Percentiles rank a stretch among this genome's conserved stretches.
These are phyloP conservation scores for Climacteris rufus DNA, from an alignment of 2,113 vertebrate genomes.

Conservation along the genomic window DNA sequence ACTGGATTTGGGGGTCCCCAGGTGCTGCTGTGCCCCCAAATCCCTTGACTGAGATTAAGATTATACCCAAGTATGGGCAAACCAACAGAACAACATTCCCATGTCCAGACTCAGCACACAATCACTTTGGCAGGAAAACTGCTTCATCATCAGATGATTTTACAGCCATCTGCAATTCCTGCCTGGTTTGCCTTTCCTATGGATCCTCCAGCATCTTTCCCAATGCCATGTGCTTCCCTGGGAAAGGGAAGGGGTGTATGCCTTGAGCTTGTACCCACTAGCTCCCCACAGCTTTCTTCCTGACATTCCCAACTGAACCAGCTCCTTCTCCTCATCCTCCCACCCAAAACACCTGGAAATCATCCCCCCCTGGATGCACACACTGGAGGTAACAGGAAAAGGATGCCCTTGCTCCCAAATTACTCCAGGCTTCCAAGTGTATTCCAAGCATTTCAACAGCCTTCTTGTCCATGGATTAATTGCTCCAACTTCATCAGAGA, in stretches of 20 bases:
- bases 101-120: rapidly evolving
- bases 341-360: neutral
- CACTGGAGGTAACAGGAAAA: neutral
- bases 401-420: neutral
- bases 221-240: rapidly evolving
- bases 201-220: neutral
- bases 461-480: neutral
- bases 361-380: neutral
- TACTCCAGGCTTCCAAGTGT: neutral
- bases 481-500: neutral
- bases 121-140: neutral
- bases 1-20: rapidly evolving
- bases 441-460: neutral
- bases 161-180: neutral
- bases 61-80: neutral
- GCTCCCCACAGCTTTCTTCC: neutral
- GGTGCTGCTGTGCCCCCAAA: neutral
- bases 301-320: rapidly evolving
- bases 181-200: neutral
- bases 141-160: neutral
- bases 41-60: neutral
- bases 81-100: neutral
- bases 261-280: rapidly evolving
- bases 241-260: neutral
- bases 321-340: neutral